Conservation (phyloP, 1,140 invertebrate species). For the Diabrotica virgifera region DNA sequence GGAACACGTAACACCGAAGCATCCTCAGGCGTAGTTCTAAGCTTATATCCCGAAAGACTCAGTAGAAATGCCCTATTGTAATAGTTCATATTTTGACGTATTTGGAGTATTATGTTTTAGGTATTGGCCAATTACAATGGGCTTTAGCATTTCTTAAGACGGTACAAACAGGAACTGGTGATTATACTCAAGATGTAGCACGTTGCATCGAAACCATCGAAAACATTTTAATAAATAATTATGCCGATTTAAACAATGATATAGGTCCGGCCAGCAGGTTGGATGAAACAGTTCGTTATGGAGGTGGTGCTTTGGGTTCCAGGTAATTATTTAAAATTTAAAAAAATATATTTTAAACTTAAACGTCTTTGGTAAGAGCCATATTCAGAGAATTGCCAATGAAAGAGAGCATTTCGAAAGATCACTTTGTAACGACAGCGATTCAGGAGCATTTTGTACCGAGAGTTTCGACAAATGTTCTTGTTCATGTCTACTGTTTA, state of each 20-base stretch:
- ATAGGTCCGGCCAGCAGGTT: slow-evolving; percentile 22
- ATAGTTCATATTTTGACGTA: neutral
- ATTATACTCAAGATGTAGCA: slow-evolving; percentile 39
- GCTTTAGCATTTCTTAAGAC: slow-evolving; percentile 41
- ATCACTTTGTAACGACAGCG: too few relatives aligned
- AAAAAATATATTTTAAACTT: too few relatives aligned
- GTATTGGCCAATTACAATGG: slow-evolving; percentile 44
- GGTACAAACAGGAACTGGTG: slow-evolving; percentile 32
- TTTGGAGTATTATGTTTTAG: slow-evolving; percentile 9
- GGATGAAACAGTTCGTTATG: slow-evolving; percentile 25
- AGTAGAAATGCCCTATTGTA: too few relatives aligned
- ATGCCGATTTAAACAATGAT: slow-evolving; percentile 37
- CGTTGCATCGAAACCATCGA: slow-evolving; percentile 41
- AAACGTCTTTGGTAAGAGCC: too few relatives aligned
- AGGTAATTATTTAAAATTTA: neutral
- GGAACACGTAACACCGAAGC: too few relatives aligned
- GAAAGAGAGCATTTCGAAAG: too few relatives aligned
- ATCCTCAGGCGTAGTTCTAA: too few relatives aligned
- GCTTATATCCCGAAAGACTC: too few relatives aligned
- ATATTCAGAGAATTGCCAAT: too few relatives aligned
- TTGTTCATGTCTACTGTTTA: too few relatives aligned
- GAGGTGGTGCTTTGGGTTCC: slow-evolving; percentile 27
- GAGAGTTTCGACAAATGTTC: too few relatives aligned
- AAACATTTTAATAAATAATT: slow-evolving; percentile 40
- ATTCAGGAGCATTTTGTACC: too few relatives aligned